Evolutionary conservation across 2,113 vertebrate species (phyloP).

Genomic region (Anolis carolinensis): DNA sequence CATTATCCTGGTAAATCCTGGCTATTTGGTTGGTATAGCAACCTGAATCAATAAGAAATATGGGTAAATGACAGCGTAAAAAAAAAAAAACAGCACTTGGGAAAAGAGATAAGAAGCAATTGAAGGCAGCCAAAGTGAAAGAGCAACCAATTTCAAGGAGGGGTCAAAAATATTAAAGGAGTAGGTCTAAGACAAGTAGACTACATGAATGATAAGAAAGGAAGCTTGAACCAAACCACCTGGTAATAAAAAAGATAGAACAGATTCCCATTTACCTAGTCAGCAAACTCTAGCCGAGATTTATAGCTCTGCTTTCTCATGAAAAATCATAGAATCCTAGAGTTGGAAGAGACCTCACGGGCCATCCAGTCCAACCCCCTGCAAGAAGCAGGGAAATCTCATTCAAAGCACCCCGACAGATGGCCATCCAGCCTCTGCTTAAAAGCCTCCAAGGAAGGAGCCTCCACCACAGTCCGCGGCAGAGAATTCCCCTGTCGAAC

Average conservation of each 20-base stretch:
- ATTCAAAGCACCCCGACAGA: too few relatives aligned
- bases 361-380: too few relatives aligned
- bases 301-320: not conserved
- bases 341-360: too few relatives aligned
- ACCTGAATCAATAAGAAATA: not conserved
- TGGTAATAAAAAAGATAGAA: not conserved
- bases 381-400: too few relatives aligned
- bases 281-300: not conserved
- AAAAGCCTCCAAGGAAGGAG: too few relatives aligned
- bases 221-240: not conserved
- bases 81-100: not conserved
- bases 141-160: not conserved
- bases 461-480: too few relatives aligned
- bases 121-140: not conserved
- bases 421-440: too few relatives aligned
- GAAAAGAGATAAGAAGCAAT: not conserved
- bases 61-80: not conserved
- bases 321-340: too few relatives aligned
- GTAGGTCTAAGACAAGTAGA: not conserved
- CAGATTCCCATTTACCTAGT: not conserved
- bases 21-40: too few relatives aligned
- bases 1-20: too few relatives aligned
- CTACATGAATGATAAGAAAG: not conserved
- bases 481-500: too few relatives aligned
- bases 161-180: not conserved